Evolutionary conservation across 1,140 invertebrate species (phyloP).

Genomic region (Drosophila parvula): DNA sequence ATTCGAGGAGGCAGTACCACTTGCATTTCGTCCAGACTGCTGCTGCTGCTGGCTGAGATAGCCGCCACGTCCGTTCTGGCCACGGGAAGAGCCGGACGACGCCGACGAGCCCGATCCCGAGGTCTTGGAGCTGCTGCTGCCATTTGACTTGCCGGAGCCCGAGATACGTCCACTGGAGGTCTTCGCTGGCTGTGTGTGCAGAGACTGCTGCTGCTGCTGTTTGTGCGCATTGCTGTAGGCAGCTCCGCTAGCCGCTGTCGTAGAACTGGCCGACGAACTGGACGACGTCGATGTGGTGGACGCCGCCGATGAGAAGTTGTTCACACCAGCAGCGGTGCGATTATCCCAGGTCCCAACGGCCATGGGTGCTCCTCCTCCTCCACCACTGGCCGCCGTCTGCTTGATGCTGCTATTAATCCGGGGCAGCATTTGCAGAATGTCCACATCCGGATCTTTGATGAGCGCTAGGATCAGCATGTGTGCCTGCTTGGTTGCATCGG

Average conservation of each 20-base stretch:
- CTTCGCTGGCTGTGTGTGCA: conserved; percentile 69
- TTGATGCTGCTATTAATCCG: conserved; percentile 86
- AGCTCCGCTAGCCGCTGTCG: conserved; percentile 40
- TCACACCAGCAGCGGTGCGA: conserved; percentile 60
- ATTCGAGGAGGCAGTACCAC: conserved; percentile 35
- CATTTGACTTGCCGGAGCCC: conserved; percentile 50
- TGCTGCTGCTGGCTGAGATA: conserved; percentile 49
- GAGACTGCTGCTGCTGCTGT: conserved; percentile 51
- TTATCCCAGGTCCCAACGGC: conserved; percentile 81
- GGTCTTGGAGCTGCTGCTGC: conserved; percentile 48
- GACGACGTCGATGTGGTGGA: conserved; percentile 75
- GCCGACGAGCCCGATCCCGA: conserved; percentile 33
- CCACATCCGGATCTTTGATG: conserved; percentile 96
- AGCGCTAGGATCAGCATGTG: conserved; percentile 93
- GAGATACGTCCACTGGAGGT: conserved; percentile 43
- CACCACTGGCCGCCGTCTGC: conserved; percentile 71
- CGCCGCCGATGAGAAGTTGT: conserved; percentile 63
- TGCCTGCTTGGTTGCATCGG: conserved; percentile 95
- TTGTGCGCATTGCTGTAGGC: conserved; percentile 81
- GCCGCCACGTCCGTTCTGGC: conserved; percentile 44
- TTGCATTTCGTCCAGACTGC: conserved; percentile 25
- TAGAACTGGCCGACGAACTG: conserved; percentile 70
- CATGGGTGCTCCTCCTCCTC: conserved; percentile 68
- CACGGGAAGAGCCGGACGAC: conserved; percentile 37
- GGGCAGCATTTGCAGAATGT: conserved; percentile 93